Evolutionary conservation across 2,797 vertebrate genomes (phyloP).

Genomic region (Microctenopoma steveboyesi): DNA sequence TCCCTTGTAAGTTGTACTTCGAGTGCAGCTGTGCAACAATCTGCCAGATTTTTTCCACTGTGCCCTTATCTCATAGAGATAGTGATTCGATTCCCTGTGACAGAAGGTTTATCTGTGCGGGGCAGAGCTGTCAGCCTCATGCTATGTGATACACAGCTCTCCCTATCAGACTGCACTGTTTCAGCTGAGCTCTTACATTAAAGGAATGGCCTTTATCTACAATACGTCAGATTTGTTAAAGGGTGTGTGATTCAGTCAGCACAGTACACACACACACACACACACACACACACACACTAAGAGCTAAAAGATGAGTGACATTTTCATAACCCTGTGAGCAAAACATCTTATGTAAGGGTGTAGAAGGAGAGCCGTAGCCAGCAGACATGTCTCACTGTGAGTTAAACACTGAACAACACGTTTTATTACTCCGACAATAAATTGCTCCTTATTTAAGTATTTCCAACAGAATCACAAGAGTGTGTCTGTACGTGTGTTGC

Average conservation of each 20-base stretch:
- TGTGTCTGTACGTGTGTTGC: constrained; percentile 2
- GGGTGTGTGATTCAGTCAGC: constrained; percentile 20
- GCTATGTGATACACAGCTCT: constrained; percentile 41
- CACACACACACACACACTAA: constrained; percentile 5
- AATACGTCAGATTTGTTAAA: neutral
- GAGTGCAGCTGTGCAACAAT: constrained; percentile 60
- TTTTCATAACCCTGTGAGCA: constrained; percentile 50
- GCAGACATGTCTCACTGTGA: constrained; percentile 7
- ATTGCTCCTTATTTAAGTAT: constrained; percentile 2
- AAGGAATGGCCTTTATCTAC: constrained; percentile 34
- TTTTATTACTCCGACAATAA: constrained; percentile 29
- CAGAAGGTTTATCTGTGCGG: constrained; percentile 56
- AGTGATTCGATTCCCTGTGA: constrained; percentile 43
- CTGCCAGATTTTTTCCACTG: constrained; percentile 65
- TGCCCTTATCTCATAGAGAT: constrained; percentile 61
- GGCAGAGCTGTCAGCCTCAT: constrained; percentile 42
- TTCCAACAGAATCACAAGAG: constrained; percentile 3
- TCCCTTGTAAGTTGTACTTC: constrained; percentile 42
- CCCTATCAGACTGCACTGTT: constrained; percentile 28
- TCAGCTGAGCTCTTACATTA: constrained; percentile 32
- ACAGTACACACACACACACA: neutral
- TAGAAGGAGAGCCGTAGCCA: constrained; percentile 20
- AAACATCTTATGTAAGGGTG: constrained; percentile 40
- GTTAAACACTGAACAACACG: constrained; percentile 57
- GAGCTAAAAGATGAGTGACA: constrained; percentile 43